Base-by-base conservation (phyloP, 1,140 invertebrate genomes). In the Tachypleus tridentatus region DNA sequence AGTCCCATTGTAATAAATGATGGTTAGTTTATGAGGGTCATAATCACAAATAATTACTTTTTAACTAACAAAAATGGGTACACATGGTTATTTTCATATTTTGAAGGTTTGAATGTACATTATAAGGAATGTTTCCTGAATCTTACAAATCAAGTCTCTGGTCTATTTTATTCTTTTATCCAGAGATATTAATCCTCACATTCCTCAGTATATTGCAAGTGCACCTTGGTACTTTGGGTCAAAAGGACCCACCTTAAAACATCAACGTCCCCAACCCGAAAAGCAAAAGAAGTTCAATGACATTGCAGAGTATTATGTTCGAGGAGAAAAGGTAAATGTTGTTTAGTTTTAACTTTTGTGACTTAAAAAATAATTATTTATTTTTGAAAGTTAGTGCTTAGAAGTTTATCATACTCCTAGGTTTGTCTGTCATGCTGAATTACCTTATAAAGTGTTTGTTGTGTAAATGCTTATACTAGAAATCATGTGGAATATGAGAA, bases 151-250 rank as follows among this genome's bases (percentile, higher is more conserved):
- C 8, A 49, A 8, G 29, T 29, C 5, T 29, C 49, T 5, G 8
- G 7, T 3, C 7, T 47, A 47, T 51, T 4, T 57, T 8, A 9
- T 56, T 49, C 54, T 61, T 64, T 68, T 68, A 71, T 72, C 62
- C 74, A 88, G 87, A 74, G 97, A 99, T 74, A 99, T 99, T 58
- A 99, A 99, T 81, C 97, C 97, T 3, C 97, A 99, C 72, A 99
- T 99, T 75, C 97, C 97, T 0, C 96, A 99, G 76, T 99, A 99
- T 73, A 99, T 99, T 73, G 93, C 96, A 66, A 87, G 91, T 67
- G 95, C 95, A 1, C 97, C 97, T 3, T 99, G 97, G 97, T 99
- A 99, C 77, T 97, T 94, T 80, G 92, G 92, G 5, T 84, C 93
- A 4, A 78, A n/a, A 74, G 91, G 93, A 7, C 96, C 97, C 0